phyloP scores from a whole-genome alignment of 2,797 vertebrate genomes.

The Schizopygopsis malacanthus region DNA sequence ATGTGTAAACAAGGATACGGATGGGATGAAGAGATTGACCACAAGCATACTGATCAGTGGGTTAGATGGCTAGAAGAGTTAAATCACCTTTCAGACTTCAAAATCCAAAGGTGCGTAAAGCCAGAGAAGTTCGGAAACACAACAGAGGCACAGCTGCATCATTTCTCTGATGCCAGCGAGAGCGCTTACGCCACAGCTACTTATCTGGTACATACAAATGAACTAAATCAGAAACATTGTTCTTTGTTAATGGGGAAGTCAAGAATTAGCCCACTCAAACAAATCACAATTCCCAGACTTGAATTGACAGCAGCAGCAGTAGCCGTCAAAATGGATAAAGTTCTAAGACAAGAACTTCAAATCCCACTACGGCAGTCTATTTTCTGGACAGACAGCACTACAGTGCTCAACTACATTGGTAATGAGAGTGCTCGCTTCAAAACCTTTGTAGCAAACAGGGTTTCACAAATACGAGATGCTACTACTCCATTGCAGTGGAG shows the following conservation, averaged over 20 bases:
- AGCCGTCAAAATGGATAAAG: too few relatives aligned
- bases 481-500: background rate
- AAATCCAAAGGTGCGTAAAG: background rate
- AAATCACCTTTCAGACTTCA: background rate
- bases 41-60: background rate
- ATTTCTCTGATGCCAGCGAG: constrained; percentile 7
- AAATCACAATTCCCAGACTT: too few relatives aligned
- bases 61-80: background rate
- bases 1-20: background rate
- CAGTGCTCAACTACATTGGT: background rate
- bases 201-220: background rate
- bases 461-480: background rate
- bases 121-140: background rate
- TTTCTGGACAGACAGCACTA: constrained; percentile 7
- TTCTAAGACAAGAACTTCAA: too few relatives aligned
- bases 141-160: background rate
- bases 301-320: too few relatives aligned
- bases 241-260: too few relatives aligned
- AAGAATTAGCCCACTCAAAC: too few relatives aligned
- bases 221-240: background rate
- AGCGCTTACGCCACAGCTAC: background rate
- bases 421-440: background rate
- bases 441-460: background rate
- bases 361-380: background rate
- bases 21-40: background rate